A percentile compares a stretch with the other conserved stretches of the same genome.
Evolutionary conservation across 1,140 invertebrate genomes (phyloP).

Genomic region (Temnothorax longispinosus): DNA sequence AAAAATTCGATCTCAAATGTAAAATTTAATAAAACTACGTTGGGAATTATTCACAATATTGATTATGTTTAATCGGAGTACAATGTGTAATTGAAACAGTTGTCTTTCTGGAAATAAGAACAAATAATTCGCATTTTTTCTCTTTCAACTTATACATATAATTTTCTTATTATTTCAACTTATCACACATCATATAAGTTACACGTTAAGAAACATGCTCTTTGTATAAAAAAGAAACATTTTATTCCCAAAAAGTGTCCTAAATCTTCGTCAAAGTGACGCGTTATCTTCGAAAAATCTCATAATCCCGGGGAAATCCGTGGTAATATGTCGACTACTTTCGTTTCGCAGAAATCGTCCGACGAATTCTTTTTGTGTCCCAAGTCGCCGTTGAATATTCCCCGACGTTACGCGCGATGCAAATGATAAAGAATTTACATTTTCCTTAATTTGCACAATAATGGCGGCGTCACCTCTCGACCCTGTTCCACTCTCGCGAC

Average conservation of each 20-base stretch:
- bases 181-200: neutral
- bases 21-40: neutral
- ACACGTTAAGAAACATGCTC: neutral
- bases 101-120: neutral
- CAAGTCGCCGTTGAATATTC: conserved; percentile 71
- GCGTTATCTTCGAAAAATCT: conserved; percentile 13
- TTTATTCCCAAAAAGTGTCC: neutral
- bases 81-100: neutral
- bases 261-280: neutral
- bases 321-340: neutral
- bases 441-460: conserved; percentile 79
- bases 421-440: conserved; percentile 79
- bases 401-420: conserved; percentile 71
- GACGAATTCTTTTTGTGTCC: conserved; percentile 52
- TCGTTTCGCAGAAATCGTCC: conserved; percentile 58
- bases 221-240: neutral
- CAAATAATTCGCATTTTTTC: neutral
- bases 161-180: neutral
- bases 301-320: neutral
- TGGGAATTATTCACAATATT: neutral
- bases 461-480: conserved; percentile 61
- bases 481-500: conserved; percentile 35
- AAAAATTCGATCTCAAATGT: neutral
- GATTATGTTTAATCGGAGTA: neutral
- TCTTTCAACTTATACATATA: neutral